Conservation (phyloP, 1,140 invertebrate species). For the Idris sp. region DNA sequence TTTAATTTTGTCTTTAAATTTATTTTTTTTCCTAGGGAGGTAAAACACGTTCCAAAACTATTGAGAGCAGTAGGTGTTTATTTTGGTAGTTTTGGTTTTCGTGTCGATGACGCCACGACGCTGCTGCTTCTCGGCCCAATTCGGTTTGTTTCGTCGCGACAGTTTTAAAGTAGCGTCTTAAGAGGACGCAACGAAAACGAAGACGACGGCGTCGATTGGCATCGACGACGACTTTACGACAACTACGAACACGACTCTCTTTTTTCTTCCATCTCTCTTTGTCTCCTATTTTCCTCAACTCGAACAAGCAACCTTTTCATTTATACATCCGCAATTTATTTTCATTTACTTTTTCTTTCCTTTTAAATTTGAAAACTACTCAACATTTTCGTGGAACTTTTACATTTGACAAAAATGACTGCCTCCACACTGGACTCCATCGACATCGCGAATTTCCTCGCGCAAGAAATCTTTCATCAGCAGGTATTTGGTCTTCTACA, state of each 20-base stretch:
- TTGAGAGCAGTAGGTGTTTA: slow-evolving; percentile 64
- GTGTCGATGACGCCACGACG: slow-evolving; percentile 59
- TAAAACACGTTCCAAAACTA: too few species aligned
- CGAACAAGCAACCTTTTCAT: too few species aligned
- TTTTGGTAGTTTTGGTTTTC: slow-evolving; percentile 61
- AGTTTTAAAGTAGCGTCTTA: slow-evolving; percentile 75
- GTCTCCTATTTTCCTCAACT: too few species aligned
- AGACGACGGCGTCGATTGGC: slow-evolving; percentile 56
- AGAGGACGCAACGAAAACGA: slow-evolving; percentile 70
- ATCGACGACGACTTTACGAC: slow-evolving; percentile 29
- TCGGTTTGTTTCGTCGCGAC: slow-evolving; percentile 50
- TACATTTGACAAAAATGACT: too few species aligned
- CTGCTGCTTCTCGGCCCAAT: slow-evolving; percentile 13
- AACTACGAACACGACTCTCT: slow-evolving; percentile 27
- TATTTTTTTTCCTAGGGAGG: too few species aligned
- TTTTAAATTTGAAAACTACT: too few species aligned
- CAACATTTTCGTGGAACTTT: too few species aligned
- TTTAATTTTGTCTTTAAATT: too few species aligned
- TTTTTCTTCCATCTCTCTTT: too few species aligned
- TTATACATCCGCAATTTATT: too few species aligned
- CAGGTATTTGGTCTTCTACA: slow-evolving; percentile 79
- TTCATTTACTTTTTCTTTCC: too few species aligned
- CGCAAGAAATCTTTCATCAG: slow-evolving; percentile 88
- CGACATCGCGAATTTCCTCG: slow-evolving; percentile 88
- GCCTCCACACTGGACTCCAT: slow-evolving; percentile 81